phyloP scores from a whole-genome alignment of 53 echinoderm and acorn worm genomes.

The Holothuria scabra region DNA sequence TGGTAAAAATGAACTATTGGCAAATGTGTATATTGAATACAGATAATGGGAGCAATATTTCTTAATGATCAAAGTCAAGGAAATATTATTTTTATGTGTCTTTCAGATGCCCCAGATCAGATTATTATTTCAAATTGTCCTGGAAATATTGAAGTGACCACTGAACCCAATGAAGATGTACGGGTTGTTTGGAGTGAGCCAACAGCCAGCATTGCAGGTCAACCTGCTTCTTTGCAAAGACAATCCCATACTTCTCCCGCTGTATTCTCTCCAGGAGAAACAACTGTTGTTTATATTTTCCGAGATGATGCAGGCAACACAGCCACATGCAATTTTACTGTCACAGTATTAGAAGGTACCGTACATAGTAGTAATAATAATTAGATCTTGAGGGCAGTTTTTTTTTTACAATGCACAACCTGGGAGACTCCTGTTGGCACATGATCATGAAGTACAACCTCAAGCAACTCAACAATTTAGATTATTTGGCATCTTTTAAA shows the following conservation, averaged over 20 bases:
- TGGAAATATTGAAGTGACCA: slow-evolving; percentile 6
- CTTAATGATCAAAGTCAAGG: neutral
- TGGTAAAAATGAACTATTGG: too few species aligned
- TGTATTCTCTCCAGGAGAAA: neutral
- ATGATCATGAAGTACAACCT: too few species aligned
- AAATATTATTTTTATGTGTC: neutral
- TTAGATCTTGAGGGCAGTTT: too few species aligned
- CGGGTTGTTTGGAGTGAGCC: slow-evolving; percentile 28
- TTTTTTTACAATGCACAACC: too few species aligned
- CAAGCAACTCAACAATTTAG: too few species aligned
- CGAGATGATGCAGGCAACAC: neutral
- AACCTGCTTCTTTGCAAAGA: neutral
- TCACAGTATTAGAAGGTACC: slow-evolving; percentile 29
- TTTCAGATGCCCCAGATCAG: slow-evolving; percentile 37
- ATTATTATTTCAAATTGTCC: slow-evolving; percentile 34
- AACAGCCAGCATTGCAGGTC: slow-evolving; percentile 16
- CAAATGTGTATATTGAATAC: too few species aligned
- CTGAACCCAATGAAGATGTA: neutral
- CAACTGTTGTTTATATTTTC: slow-evolving; percentile 9
- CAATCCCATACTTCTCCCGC: slow-evolving; percentile 4
- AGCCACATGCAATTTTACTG: slow-evolving; percentile 14
- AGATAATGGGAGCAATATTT: too few species aligned
- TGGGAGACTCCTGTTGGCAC: too few species aligned
- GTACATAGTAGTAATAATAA: too few species aligned
- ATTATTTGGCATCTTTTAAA: too few species aligned